Evolutionary conservation across 2,888 invertebrate species (phyloP).

Genomic region (Tuta absoluta): DNA sequence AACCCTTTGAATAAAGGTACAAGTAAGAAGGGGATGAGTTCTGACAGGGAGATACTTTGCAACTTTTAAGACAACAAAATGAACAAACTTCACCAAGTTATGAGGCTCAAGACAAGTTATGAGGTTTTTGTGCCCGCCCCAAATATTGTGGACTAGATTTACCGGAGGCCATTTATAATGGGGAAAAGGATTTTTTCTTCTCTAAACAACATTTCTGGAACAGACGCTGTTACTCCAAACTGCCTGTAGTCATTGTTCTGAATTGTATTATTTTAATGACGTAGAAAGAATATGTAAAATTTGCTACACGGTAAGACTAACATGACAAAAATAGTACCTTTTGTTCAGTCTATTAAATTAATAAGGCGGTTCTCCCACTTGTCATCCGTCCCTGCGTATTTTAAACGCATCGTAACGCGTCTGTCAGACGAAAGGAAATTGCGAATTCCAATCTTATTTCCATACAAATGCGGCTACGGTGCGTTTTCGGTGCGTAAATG

Average conservation of each 20-base stretch:
- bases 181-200: not conserved
- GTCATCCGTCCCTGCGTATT: too few species aligned
- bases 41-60: conserved; percentile 1
- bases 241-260: not conserved
- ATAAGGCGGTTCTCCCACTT: too few species aligned
- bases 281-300: not conserved
- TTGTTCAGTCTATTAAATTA: too few species aligned
- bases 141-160: not conserved
- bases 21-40: not conserved
- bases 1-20: too few species aligned
- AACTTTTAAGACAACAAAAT: conserved; percentile 11
- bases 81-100: conserved; percentile 5
- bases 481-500: too few species aligned
- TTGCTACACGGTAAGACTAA: not conserved
- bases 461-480: too few species aligned
- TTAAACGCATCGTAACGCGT: too few species aligned
- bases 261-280: not conserved
- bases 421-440: too few species aligned
- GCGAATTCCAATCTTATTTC: too few species aligned
- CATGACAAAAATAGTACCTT: too few species aligned
- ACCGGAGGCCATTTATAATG: not conserved
- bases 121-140: not conserved
- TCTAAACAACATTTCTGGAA: not conserved
- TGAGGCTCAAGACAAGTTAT: not conserved
- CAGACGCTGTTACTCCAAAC: not conserved